A percentile compares a stretch with the other conserved stretches of the same genome.
Evolutionary conservation across 2,888 invertebrate genomes (phyloP).

Genomic region (Rosalia funebris): DNA sequence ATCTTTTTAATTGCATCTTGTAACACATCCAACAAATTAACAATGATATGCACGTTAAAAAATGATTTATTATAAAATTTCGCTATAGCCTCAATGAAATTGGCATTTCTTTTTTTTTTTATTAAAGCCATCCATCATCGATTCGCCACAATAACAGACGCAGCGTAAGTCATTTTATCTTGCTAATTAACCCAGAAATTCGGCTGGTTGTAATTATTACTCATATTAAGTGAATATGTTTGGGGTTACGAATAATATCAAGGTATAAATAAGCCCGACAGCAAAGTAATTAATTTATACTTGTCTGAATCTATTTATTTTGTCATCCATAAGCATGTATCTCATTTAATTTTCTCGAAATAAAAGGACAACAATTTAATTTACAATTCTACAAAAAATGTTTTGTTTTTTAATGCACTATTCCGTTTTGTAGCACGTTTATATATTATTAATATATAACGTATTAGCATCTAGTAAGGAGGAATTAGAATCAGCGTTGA

Average conservation of each 20-base stretch:
- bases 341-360: no score
- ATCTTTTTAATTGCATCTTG: slow-evolving; percentile 2
- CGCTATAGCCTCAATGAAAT: slow-evolving; percentile 3
- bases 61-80: slow-evolving; percentile 3
- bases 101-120: not conserved
- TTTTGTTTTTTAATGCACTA: no score
- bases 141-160: not conserved
- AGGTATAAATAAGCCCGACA: not conserved
- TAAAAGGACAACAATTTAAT: no score
- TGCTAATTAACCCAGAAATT: not conserved
- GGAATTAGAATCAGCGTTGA: no score
- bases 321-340: no score
- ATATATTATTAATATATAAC: no score
- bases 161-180: not conserved
- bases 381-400: no score
- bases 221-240: not conserved
- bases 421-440: no score
- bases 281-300: not conserved
- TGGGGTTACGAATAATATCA: not conserved
- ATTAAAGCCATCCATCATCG: not conserved
- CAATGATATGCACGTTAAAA: slow-evolving; percentile 1
- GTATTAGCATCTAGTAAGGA: no score
- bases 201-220: not conserved
- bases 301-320: no score
- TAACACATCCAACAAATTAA: not conserved